These are phyloP conservation scores for Drosophila setosimentum DNA, from an alignment of 2,888 invertebrate species.

Conservation along the genomic window DNA sequence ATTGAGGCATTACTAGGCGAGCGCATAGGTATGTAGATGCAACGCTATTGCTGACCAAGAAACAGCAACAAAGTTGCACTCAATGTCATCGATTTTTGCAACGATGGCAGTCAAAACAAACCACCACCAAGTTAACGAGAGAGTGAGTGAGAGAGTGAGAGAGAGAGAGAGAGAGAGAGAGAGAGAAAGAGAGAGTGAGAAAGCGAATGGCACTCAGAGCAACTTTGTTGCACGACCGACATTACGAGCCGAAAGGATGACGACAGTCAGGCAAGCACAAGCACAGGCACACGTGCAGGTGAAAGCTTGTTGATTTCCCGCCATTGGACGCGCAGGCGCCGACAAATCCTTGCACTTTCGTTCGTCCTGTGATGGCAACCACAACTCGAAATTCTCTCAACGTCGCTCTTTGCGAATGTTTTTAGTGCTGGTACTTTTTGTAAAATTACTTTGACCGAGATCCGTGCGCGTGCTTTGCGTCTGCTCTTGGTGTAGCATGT, in stretches of 20 bases:
- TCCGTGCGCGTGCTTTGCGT: slow-evolving; percentile 33
- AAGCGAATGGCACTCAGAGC: slow-evolving; percentile 59
- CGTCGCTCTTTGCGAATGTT: slow-evolving; percentile 47
- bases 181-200: slow-evolving; percentile 26
- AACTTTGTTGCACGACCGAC: slow-evolving; percentile 82
- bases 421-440: slow-evolving; percentile 72
- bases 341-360: slow-evolving; percentile 81
- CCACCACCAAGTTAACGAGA: slow-evolving; percentile 55
- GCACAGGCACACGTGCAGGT: slow-evolving; percentile 29
- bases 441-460: slow-evolving; percentile 85
- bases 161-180: slow-evolving; percentile 20
- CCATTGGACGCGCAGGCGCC: slow-evolving; percentile 77
- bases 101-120: slow-evolving; percentile 67
- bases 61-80: slow-evolving; percentile 82
- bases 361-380: slow-evolving; percentile 50
- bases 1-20: slow-evolving; percentile 26
- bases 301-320: slow-evolving; percentile 68
- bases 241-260: slow-evolving; percentile 66
- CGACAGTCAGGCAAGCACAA: slow-evolving; percentile 7
- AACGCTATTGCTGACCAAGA: slow-evolving; percentile 52
- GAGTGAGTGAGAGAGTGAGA: slow-evolving; percentile 30
- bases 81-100: slow-evolving; percentile 83
- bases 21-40: slow-evolving; percentile 48
- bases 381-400: slow-evolving; percentile 31
- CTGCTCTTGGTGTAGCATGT: slow-evolving; percentile 20